phyloP scores from a whole-genome alignment of 2,888 invertebrate genomes.

The Stramonita haemastoma region DNA sequence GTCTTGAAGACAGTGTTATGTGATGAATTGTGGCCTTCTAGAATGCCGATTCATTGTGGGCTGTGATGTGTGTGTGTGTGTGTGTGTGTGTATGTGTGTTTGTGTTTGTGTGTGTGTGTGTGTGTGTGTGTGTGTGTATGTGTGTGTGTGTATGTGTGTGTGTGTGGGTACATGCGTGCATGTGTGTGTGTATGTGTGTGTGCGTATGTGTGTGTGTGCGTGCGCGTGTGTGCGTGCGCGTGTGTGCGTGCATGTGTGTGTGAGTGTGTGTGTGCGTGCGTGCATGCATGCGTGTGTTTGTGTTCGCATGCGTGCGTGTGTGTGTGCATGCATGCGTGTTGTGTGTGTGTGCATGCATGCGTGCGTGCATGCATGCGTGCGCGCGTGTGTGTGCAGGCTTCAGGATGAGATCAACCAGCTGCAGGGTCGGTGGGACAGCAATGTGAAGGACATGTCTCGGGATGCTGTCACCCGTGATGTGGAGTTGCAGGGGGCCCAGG shows the following conservation, averaged over 20 bases:
- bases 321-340: background rate
- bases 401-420: conserved; percentile 63
- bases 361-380: background rate
- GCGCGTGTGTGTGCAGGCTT: conserved; percentile 57
- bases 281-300: background rate
- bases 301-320: background rate
- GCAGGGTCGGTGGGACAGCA: conserved; percentile 66
- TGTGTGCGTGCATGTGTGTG: background rate
- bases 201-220: background rate
- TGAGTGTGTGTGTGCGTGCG: background rate
- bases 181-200: background rate
- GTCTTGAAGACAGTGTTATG: too few species aligned
- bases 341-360: background rate
- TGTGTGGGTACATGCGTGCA: background rate
- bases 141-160: background rate
- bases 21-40: too few species aligned
- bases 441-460: conserved; percentile 66
- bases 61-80: too few species aligned
- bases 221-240: too few species aligned
- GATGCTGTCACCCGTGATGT: conserved; percentile 65
- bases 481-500: conserved; percentile 65
- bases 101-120: background rate
- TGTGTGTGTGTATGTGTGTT: too few species aligned
- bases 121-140: background rate
- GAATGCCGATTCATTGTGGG: too few species aligned